Percentiles rank a stretch among this genome's conserved stretches.
Conservation (phyloP, 2,888 invertebrate species). For the Lampropteryx suffumata region DNA sequence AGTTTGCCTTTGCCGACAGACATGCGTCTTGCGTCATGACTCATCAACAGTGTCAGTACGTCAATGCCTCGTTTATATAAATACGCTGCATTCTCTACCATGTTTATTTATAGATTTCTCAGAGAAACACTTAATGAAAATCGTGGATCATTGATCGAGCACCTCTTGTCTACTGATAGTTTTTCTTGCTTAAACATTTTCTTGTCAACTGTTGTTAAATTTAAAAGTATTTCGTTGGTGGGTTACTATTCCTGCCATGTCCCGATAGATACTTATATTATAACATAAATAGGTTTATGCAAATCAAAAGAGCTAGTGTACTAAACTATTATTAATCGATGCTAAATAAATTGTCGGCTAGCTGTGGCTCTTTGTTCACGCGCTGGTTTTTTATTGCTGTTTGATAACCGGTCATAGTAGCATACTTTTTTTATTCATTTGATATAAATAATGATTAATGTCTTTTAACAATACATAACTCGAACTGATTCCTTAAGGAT, state of each 20-base stretch:
- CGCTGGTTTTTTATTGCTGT: conserved; percentile 69
- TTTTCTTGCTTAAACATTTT: conserved; percentile 13
- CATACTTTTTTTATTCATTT: conserved; percentile 63
- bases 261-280: neutral
- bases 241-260: neutral
- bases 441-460: neutral
- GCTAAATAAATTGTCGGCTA: conserved; percentile 70
- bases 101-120: conserved; percentile 61
- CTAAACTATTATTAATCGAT: conserved; percentile 65
- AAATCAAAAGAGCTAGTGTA: conserved; percentile 67
- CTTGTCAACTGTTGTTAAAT: neutral
- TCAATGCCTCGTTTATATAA: conserved; percentile 67
- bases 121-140: conserved; percentile 51
- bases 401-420: conserved; percentile 69
- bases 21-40: conserved; percentile 59
- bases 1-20: conserved; percentile 37
- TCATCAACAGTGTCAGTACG: conserved; percentile 66
- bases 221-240: neutral
- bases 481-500: too few species aligned
- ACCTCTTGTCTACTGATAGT: conserved; percentile 46
- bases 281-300: conserved; percentile 65
- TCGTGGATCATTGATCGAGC: conserved; percentile 55
- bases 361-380: conserved; percentile 55
- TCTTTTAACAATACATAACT: too few species aligned
- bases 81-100: conserved; percentile 54